phyloP scores from a whole-genome alignment of 2,797 vertebrate species.

The Diplodus puntazzo region DNA sequence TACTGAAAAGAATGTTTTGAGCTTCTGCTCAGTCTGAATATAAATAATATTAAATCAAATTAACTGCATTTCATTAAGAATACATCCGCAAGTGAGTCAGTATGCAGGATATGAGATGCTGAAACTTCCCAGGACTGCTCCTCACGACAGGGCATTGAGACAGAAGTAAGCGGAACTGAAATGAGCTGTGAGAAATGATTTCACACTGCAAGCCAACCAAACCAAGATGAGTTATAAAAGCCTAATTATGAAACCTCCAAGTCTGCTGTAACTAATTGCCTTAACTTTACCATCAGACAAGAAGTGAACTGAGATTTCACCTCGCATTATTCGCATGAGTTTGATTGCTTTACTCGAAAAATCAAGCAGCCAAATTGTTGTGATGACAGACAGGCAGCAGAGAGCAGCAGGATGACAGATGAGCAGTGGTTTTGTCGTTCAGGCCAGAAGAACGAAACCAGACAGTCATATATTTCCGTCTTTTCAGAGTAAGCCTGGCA shows the following conservation, averaged over 20 bases:
- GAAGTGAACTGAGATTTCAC: constrained; percentile 27
- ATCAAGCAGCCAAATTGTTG: background rate
- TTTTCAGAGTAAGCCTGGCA: constrained; percentile 2
- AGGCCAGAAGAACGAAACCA: constrained; percentile 5
- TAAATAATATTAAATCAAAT: constrained; percentile 32
- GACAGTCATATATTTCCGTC: background rate
- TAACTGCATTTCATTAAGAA: constrained; percentile 21
- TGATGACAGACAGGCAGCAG: background rate
- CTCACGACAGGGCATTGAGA: constrained; percentile 24
- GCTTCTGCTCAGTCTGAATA: constrained; percentile 1
- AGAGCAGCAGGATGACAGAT: constrained; percentile 14
- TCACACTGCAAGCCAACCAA: constrained; percentile 33
- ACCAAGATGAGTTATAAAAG: constrained; percentile 11
- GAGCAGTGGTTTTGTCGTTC: constrained; percentile 10
- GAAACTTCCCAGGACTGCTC: constrained; percentile 37
- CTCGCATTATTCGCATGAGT: constrained; percentile 28
- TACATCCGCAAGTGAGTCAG: constrained; percentile 20
- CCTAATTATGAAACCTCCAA: constrained; percentile 36
- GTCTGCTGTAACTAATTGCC: constrained; percentile 46
- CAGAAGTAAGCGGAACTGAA: constrained; percentile 27
- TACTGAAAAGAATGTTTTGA: background rate
- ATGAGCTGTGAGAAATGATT: constrained; percentile 37
- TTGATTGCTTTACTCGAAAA: constrained; percentile 50
- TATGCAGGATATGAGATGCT: constrained; percentile 24
- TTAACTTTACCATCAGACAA: constrained; percentile 36